A percentile compares a stretch with the other conserved stretches of the same genome.
These are phyloP conservation scores for Meloidogyne chitwoodi DNA, from an alignment of 1,140 invertebrate genomes.

Conservation along the genomic window DNA sequence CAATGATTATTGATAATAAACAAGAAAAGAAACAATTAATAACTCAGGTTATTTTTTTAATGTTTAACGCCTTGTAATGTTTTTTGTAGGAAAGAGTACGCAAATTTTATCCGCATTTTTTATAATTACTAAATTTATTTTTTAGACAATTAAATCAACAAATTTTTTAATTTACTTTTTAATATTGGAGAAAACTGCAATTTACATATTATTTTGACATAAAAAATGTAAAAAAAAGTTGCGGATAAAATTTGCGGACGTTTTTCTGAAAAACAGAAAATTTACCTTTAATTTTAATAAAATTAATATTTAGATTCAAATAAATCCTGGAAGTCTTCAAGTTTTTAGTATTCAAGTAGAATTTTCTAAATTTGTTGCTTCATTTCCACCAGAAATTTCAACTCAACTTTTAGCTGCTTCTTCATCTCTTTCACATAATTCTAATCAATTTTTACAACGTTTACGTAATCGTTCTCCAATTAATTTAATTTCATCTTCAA, in stretches of 20 bases:
- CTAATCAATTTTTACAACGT: conserved; percentile 1
- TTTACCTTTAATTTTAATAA: too few species aligned
- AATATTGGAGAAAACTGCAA: too few species aligned
- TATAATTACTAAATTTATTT: too few species aligned
- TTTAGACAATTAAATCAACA: too few species aligned
- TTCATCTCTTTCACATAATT: background rate
- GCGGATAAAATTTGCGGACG: too few species aligned
- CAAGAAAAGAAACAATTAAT: background rate
- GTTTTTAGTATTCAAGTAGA: conserved; percentile 39
- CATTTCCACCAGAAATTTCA: conserved; percentile 20
- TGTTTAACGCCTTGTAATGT: too few species aligned
- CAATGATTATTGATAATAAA: background rate
- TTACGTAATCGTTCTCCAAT: conserved; percentile 17
- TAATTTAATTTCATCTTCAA: background rate
- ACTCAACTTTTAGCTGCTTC: conserved; percentile 9
- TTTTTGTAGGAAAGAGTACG: too few species aligned
- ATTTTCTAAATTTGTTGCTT: conserved; percentile 37
- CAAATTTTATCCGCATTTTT: too few species aligned
- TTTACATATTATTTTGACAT: too few species aligned
- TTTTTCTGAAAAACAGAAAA: too few species aligned
- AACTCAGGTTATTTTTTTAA: background rate
- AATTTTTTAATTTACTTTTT: too few species aligned
- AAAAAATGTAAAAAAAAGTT: too few species aligned
- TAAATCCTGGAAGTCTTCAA: conserved; percentile 25
- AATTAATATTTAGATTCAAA: conserved; percentile 1